These are phyloP conservation scores for Prionace glauca DNA, from an alignment of 2,797 vertebrate species.

Conservation along the genomic window DNA sequence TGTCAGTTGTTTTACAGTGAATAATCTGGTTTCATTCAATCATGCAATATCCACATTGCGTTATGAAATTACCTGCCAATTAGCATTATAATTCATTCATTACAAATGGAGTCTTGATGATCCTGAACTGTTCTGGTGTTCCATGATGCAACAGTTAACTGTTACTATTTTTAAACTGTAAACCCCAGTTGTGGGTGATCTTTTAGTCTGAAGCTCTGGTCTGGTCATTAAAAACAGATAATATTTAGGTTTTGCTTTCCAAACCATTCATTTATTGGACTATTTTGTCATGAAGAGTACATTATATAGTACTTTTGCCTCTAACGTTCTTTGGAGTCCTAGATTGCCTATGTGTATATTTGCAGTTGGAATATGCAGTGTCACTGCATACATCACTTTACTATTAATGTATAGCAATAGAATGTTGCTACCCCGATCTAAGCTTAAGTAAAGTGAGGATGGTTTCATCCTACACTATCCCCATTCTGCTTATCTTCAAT, in stretches of 20 bases:
- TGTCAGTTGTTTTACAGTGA: background rate
- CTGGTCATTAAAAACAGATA: background rate
- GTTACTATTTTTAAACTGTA: background rate
- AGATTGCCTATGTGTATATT: no score
- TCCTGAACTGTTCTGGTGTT: background rate
- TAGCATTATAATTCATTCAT: background rate
- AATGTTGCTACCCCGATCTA: background rate
- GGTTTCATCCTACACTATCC: background rate
- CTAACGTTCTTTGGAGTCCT: background rate
- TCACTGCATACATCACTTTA: no score
- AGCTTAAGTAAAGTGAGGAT: background rate
- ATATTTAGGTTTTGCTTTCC: background rate
- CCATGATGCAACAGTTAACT: background rate
- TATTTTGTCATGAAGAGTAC: background rate
- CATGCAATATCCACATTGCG: background rate
- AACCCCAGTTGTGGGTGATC: background rate
- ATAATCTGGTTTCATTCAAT: background rate
- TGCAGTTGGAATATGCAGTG: background rate
- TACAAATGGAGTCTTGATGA: background rate
- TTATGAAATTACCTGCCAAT: background rate
- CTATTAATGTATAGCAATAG: background rate
- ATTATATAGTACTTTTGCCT: background rate
- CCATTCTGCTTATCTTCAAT: background rate
- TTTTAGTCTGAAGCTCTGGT: background rate
- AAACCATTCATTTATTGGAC: background rate